These are phyloP conservation scores for Tipula confusa DNA, from an alignment of 2,888 invertebrate species.

Conservation along the genomic window DNA sequence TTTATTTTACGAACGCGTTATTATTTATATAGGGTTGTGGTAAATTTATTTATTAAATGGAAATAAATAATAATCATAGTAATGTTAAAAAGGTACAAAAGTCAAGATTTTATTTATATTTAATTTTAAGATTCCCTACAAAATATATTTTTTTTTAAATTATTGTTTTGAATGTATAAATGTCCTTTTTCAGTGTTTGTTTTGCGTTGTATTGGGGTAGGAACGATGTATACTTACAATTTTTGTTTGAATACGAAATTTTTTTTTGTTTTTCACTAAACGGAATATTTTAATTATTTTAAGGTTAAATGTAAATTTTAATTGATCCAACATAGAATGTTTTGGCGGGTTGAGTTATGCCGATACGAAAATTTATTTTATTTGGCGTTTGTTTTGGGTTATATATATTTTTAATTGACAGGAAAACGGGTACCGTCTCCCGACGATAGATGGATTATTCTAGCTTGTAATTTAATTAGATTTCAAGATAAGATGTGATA, in stretches of 20 bases:
- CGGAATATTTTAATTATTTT: not conserved
- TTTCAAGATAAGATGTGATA: not conserved
- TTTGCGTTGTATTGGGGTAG: too few species aligned
- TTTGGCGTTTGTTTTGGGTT: not conserved
- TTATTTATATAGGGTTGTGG: not conserved
- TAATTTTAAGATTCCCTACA: not conserved
- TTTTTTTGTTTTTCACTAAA: not conserved
- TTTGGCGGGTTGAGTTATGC: not conserved
- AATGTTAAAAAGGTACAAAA: not conserved
- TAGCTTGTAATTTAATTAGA: not conserved
- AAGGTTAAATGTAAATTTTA: slow-evolving; percentile 9
- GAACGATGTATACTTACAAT: too few species aligned
- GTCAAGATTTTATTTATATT: not conserved
- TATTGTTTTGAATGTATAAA: not conserved
- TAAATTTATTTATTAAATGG: not conserved
- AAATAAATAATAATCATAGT: not conserved
- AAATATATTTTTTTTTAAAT: not conserved
- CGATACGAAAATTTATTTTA: not conserved
- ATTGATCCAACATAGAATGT: not conserved
- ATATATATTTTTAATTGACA: not conserved
- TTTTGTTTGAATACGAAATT: not conserved
- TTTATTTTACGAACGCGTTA: too few species aligned
- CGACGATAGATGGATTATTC: not conserved
- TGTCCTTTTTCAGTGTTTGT: not conserved
- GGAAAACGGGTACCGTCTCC: not conserved